Percentiles rank a stretch among this genome's conserved stretches.
Conservation (phyloP, 2,113 vertebrate species). For the human region DNA sequence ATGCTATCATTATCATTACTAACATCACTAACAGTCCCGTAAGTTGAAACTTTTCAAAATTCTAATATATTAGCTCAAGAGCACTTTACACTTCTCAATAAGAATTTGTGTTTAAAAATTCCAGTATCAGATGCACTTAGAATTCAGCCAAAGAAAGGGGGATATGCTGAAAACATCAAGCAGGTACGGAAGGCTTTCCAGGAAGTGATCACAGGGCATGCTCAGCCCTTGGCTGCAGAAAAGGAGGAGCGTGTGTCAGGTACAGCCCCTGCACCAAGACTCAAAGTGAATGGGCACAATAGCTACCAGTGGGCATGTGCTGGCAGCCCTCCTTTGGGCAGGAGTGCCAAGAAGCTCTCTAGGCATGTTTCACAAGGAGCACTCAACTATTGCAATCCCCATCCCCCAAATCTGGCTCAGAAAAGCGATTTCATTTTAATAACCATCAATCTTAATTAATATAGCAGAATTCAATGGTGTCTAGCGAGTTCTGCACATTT, state of each 20-base stretch:
- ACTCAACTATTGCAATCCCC: background rate
- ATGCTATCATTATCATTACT: background rate
- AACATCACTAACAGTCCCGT: background rate
- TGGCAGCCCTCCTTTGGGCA: too few species aligned
- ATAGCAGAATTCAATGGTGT: accelerated
- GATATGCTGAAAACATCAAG: background rate
- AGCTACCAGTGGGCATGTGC: too few species aligned
- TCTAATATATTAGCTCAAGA: background rate
- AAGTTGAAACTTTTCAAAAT: background rate
- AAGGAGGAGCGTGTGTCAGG: background rate
- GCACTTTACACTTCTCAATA: background rate
- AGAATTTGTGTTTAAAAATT: background rate
- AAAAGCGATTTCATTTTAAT: background rate
- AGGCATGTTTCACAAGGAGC: background rate
- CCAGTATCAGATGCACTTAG: background rate
- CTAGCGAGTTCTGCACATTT: background rate
- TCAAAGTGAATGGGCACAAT: background rate
- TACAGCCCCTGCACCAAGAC: too few species aligned
- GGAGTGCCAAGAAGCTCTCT: accelerated
- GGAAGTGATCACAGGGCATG: background rate
- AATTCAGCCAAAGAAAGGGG: background rate
- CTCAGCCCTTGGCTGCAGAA: background rate
- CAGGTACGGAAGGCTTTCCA: background rate
- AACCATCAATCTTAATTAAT: background rate
- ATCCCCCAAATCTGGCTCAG: background rate